Base-by-base conservation (phyloP, 1,140 invertebrate species). In the Magallana angulata region DNA sequence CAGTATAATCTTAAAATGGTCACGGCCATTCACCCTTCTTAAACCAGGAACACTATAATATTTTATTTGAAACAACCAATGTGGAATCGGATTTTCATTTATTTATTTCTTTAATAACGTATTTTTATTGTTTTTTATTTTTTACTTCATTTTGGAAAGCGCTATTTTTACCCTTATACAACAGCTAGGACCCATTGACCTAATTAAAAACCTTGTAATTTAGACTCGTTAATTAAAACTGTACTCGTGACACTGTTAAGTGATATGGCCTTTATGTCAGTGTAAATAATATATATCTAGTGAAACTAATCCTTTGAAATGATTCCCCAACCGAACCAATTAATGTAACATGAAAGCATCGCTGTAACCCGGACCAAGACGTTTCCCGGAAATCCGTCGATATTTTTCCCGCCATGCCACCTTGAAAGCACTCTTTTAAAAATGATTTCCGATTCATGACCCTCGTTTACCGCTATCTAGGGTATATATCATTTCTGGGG, bases 211-310 rank as follows among this genome's bases (percentile, higher is more conserved):
- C 60, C n/a, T 76, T 36, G 24, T 76, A 2, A 36, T 11, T 71
- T 71, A 30, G 24, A 76, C 9, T 30, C 24, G 36, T 30, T 48
- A 4, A 48, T 48, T 48, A 48, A 48, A 48, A 30, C 6, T n/a
- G 60, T 62, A 12, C 24, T 76, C 36, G 36, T 48, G 36, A 48
- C 68, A 30, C 8, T 12, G 18, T 30, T 76, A 7, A 30, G 14
- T 16, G 68, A 30, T 12, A 30, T 76, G 68, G 36, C 68, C 24
- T 76, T 76, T 76, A 76, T 76, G 24, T 11, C 24, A 76, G 14
- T 76, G 68, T 24, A 76, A 24, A 9, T 76, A 76, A 76, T 76
- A 30, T 76, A 62, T 62, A 76, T 76, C 24, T 76, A 76, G 68
- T 76, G 68, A 76, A 76, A 76, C 18, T 76, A 30, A 76, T 76